A percentile compares a stretch with the other conserved stretches of the same genome.
Conservation (phyloP, 1,140 invertebrate genomes). For the Drosophila erecta region DNA sequence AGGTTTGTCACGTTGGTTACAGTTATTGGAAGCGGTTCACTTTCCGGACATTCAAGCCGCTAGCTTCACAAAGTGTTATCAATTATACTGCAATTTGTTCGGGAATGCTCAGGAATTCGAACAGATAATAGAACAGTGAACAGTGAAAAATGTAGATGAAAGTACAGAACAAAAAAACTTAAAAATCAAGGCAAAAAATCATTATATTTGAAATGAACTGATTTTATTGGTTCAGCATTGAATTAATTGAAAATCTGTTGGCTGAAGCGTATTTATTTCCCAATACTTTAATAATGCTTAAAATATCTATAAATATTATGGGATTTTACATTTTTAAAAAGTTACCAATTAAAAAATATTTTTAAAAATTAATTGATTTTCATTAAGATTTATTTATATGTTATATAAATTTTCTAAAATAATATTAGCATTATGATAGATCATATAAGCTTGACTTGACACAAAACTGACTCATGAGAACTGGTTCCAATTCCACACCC, state of each 20-base stretch:
- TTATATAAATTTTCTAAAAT: too few species aligned
- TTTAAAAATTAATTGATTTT: too few species aligned
- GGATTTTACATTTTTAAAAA: too few species aligned
- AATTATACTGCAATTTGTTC: conserved; percentile 44
- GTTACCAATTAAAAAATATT: too few species aligned
- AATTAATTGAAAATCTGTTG: too few species aligned
- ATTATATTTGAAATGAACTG: not conserved
- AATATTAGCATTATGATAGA: too few species aligned
- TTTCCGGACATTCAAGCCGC: conserved; percentile 22
- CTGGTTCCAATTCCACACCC: conserved; percentile 19
- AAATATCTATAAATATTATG: too few species aligned
- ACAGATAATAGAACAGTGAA: not conserved
- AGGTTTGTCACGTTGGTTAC: conserved; percentile 36
- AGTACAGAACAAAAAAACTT: not conserved
- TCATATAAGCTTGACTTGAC: too few species aligned
- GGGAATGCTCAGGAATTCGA: conserved; percentile 22
- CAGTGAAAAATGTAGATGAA: not conserved
- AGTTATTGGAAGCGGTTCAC: conserved; percentile 44
- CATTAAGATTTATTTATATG: too few species aligned
- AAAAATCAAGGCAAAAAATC: not conserved
- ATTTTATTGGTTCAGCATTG: not conserved
- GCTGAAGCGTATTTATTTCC: too few species aligned
- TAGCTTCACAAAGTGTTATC: conserved; percentile 30
- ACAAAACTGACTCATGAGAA: conserved; percentile 13
- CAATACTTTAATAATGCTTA: too few species aligned